These are phyloP conservation scores for Nyctalus aviator DNA, from an alignment of 2,797 vertebrate genomes.

Conservation along the genomic window DNA sequence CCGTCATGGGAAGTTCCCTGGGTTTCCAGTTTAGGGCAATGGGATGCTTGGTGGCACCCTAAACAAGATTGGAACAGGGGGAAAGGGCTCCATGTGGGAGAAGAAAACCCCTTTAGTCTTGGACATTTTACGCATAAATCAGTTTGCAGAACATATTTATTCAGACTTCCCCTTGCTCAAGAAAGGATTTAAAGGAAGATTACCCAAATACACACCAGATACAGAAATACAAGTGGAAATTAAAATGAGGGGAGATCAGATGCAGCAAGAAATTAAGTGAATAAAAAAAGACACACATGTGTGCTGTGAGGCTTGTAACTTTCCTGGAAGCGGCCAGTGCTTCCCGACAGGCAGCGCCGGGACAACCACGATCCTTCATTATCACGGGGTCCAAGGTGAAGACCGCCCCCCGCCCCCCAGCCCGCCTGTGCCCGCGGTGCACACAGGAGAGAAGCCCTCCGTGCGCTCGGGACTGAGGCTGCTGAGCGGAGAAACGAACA, in stretches of 20 bases:
- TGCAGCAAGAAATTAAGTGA: slow-evolving; percentile 26
- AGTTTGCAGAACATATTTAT: slow-evolving; percentile 10
- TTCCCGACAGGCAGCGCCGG: not conserved
- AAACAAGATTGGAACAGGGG: not conserved
- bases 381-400: not conserved
- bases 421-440: rapidly evolving
- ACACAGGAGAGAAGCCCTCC: not conserved
- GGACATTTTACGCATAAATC: slow-evolving; percentile 7
- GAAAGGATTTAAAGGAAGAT: slow-evolving; percentile 33
- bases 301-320: not conserved
- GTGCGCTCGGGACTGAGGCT: not conserved
- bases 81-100: not conserved
- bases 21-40: not conserved
- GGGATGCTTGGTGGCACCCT: not conserved
- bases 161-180: not conserved
- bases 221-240: not conserved
- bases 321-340: not conserved
- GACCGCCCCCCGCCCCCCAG: rapidly evolving
- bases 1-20: not conserved
- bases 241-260: not conserved
- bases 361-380: not conserved
- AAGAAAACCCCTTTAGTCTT: not conserved
- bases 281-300: not conserved
- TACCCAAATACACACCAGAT: slow-evolving; percentile 4
- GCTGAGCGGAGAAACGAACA: rapidly evolving